Percentiles rank a stretch among this genome's conserved stretches.
Evolutionary conservation across 2,797 vertebrate genomes (phyloP).

Genomic region (Karalla daura): DNA sequence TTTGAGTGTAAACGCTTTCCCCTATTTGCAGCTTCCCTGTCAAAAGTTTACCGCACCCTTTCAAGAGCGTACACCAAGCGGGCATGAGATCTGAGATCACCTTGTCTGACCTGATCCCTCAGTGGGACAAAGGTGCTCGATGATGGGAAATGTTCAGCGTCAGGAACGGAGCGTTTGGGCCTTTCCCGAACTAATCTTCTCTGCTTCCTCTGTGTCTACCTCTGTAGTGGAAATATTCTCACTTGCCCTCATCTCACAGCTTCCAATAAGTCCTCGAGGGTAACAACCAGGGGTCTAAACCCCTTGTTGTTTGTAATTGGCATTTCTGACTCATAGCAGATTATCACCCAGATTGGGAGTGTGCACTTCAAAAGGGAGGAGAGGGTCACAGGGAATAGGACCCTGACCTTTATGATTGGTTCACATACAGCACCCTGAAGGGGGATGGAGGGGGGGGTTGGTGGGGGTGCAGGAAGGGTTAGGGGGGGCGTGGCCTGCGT

Average conservation of each 20-base stretch:
- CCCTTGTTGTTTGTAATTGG: constrained; percentile 78
- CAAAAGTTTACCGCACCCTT: background rate
- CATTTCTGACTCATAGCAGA: constrained; percentile 80
- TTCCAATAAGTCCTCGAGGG: constrained; percentile 54
- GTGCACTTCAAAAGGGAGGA: constrained; percentile 76
- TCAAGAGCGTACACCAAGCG: background rate
- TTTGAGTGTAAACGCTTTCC: constrained; percentile 59
- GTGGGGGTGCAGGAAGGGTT: constrained; percentile 49
- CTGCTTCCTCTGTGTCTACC: constrained; percentile 44
- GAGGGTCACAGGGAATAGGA: constrained; percentile 73
- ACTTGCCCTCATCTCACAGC: constrained; percentile 31
- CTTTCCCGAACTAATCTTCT: constrained; percentile 36
- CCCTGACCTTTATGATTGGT: constrained; percentile 82
- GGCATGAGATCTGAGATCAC: background rate
- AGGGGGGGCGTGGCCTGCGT: constrained; percentile 61
- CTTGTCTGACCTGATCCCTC: background rate
- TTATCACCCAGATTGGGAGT: constrained; percentile 78
- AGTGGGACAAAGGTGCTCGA: background rate
- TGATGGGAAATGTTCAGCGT: background rate
- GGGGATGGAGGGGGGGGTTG: too few species aligned
- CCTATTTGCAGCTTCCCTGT: constrained; percentile 40
- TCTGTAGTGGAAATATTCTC: constrained; percentile 50
- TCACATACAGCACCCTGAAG: constrained; percentile 67
- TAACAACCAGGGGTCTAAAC: constrained; percentile 64
- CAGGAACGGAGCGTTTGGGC: constrained; percentile 8